Percentiles rank a stretch among this genome's conserved stretches.
Evolutionary conservation across 2,113 vertebrate genomes (phyloP).

Genomic region (Nesoenas mayeri): DNA sequence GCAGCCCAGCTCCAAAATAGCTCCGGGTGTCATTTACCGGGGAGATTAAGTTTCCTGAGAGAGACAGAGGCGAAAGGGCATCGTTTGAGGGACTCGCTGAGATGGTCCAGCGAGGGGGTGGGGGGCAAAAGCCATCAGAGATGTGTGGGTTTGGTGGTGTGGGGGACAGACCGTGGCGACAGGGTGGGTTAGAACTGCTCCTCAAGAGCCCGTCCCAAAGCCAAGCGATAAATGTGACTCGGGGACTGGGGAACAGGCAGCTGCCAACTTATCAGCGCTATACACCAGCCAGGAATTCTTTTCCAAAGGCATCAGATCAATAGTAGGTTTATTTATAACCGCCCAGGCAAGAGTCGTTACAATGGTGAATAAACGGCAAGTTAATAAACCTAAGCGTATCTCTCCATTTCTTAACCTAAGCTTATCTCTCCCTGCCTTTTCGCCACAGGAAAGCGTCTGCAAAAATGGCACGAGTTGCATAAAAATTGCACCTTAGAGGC

Average conservation of each 20-base stretch:
- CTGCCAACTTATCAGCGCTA: accelerated
- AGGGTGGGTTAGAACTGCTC: accelerated
- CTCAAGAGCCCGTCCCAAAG: neutral
- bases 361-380: neutral
- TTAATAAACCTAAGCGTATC: accelerated
- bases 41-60: constrained; percentile 70
- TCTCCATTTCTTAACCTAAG: too few relatives aligned
- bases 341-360: neutral
- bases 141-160: accelerated
- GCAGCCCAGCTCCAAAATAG: constrained; percentile 89
- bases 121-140: too few relatives aligned
- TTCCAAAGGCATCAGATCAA: constrained; percentile 16
- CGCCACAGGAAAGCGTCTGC: accelerated
- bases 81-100: neutral
- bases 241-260: neutral
- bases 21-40: constrained; percentile 80
- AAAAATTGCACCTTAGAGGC: accelerated
- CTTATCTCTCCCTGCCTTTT: accelerated
- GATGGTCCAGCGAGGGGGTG: neutral
- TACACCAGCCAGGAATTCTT: neutral
- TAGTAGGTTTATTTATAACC: neutral
- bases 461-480: neutral
- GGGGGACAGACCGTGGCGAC: accelerated
- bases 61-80: constrained; percentile 53
- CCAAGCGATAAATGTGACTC: accelerated